Base-by-base conservation (phyloP, 2,888 invertebrate genomes). In the Noctua comes region DNA sequence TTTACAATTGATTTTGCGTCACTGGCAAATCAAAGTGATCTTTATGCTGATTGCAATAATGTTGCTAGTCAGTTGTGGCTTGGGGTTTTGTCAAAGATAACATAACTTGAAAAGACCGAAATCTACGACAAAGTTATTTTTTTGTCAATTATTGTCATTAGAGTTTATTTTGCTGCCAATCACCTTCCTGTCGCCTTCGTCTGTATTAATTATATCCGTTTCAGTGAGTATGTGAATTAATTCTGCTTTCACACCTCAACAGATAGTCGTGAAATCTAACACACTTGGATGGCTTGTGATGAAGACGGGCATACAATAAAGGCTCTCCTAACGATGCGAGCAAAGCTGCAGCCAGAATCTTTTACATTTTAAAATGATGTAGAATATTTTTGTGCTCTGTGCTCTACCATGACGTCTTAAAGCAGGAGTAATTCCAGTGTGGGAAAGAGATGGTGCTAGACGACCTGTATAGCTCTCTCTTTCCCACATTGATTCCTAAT, bases 271-370 rank as follows among this genome's bases (percentile, higher is more conserved):
- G 57, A 75, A 82, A 82, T 66, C 18, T 57, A 46, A 65, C 79
- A 75, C 79, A 66, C 82, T 48, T 65, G 76, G n/a, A 18, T 82
- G 57, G 48, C 31, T 73, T 81, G 73, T 31, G 31, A 65, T 10
- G 54, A 36, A 73, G 16, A 48, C 4, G 16, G 31, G n/a, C 24
- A 46, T 64, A 46, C 4, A 46, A 27, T 66, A 11, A 31, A 2
- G 18, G 10, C 24, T 57, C 4, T 36, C 21, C 48, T 46, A 18
- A 24, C 16, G n/a, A 43, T 27, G 16, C 51, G 4, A 62, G 31
- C 7, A 27, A 27, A 13, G 8, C 10, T 43, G n/a, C 43, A 43
- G 16, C 16, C n/a, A 66, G 16, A 43, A 21, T 31, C 62, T 31
- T 8, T 62, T 31, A 18, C 0, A 18, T 27, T 13, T 62, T 36